Evolutionary conservation across 2,888 invertebrate genomes (phyloP).

Genomic region (Clitarchus hookeri): DNA sequence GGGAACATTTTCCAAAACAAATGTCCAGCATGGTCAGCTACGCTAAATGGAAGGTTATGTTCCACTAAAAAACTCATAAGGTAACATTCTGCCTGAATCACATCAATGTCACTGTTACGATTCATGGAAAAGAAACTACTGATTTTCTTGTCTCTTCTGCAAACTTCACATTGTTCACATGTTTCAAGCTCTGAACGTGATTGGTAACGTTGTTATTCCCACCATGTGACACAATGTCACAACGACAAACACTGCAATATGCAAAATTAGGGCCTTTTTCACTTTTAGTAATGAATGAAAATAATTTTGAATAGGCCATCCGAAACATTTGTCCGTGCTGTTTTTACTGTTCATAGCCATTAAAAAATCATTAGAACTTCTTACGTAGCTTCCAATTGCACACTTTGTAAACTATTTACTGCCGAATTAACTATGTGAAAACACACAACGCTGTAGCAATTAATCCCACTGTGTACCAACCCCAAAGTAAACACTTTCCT

Average conservation of each 20-base stretch:
- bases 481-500: too few relatives aligned
- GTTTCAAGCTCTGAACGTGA: neutral
- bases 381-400: neutral
- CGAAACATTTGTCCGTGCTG: neutral
- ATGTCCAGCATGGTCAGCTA: neutral
- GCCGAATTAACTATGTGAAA: too few relatives aligned
- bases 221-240: neutral
- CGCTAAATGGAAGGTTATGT: neutral
- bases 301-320: neutral
- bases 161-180: neutral
- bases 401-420: too few relatives aligned
- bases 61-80: neutral
- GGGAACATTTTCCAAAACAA: neutral
- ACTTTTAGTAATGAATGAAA: neutral
- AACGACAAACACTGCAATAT: neutral
- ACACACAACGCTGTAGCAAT: too few relatives aligned
- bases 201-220: neutral
- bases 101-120: neutral
- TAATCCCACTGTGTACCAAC: too few relatives aligned
- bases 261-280: neutral
- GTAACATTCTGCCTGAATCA: neutral
- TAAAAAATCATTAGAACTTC: neutral
- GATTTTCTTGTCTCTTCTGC: neutral
- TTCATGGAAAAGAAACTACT: neutral
- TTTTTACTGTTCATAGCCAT: neutral